Evolutionary conservation across 2,113 vertebrate genomes (phyloP).

Genomic region (Albula glossodonta): DNA sequence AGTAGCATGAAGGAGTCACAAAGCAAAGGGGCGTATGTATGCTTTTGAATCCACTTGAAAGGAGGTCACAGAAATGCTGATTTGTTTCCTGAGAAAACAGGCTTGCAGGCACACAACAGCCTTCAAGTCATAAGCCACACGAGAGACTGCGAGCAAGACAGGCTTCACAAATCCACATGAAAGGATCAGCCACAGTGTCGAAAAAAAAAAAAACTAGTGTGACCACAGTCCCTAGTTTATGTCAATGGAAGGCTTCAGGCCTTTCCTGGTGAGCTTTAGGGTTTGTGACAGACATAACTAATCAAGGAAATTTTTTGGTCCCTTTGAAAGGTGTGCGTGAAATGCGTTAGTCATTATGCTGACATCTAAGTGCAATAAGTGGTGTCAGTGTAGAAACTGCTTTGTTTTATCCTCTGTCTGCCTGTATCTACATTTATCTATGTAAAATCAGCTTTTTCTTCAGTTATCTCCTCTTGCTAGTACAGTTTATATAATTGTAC

Average conservation of each 20-base stretch:
- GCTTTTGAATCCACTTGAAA: neutral
- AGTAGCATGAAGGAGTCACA: neutral
- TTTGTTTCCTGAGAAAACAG: neutral
- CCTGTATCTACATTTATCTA: too few species aligned
- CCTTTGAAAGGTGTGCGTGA: neutral
- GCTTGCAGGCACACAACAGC: neutral
- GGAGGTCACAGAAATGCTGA: slow-evolving; percentile 1
- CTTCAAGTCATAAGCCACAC: neutral
- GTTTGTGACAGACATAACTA: neutral
- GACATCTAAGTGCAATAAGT: too few species aligned
- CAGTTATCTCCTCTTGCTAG: too few species aligned
- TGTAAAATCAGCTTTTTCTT: too few species aligned
- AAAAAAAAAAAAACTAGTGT: neutral
- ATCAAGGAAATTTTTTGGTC: neutral
- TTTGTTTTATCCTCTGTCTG: too few species aligned
- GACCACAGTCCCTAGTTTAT: neutral
- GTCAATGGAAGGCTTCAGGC: neutral
- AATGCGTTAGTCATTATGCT: neutral
- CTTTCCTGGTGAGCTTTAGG: neutral
- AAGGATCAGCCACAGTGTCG: neutral
- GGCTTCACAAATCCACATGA: neutral
- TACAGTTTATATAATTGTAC: too few species aligned
- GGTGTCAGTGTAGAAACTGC: too few species aligned
- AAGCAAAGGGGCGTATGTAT: neutral
- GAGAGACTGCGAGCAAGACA: neutral